These are phyloP conservation scores for Cremastinae sp. DNA, from an alignment of 2,888 invertebrate species.

Conservation along the genomic window DNA sequence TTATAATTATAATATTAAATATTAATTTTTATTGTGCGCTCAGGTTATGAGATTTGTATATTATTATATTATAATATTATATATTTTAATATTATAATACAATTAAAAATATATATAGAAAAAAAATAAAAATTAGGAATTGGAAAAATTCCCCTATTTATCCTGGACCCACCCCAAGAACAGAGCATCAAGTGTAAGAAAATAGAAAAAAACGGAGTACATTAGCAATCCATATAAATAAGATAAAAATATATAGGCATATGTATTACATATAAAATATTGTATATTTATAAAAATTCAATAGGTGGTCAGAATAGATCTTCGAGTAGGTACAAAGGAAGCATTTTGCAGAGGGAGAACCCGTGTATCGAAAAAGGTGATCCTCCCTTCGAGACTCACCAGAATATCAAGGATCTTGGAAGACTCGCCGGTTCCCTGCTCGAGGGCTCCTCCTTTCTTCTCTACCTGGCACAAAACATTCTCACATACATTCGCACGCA, in stretches of 20 bases:
- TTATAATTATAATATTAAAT: no score
- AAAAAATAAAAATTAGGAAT: no score
- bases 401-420: conserved; percentile 33
- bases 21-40: no score
- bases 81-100: no score
- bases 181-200: background rate
- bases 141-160: no score
- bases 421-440: conserved; percentile 35
- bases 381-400: conserved; percentile 25
- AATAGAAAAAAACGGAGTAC: conserved; percentile 24
- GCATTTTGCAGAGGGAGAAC: conserved; percentile 30
- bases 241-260: background rate
- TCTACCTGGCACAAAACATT: conserved; percentile 45
- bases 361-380: conserved; percentile 50
- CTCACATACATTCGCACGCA: background rate
- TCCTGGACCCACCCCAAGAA: no score
- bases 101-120: no score
- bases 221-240: conserved; percentile 38
- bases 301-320: background rate
- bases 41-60: no score
- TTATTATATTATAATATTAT: no score
- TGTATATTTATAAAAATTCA: conserved; percentile 14
- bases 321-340: conserved; percentile 47
- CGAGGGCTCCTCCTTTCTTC: conserved; percentile 32
- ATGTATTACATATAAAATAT: background rate